Evolutionary conservation across 2,797 vertebrate species (phyloP), one percentile per base, ranked within the genome.

Genomic region (Gymnodraco acuticeps): DNA sequence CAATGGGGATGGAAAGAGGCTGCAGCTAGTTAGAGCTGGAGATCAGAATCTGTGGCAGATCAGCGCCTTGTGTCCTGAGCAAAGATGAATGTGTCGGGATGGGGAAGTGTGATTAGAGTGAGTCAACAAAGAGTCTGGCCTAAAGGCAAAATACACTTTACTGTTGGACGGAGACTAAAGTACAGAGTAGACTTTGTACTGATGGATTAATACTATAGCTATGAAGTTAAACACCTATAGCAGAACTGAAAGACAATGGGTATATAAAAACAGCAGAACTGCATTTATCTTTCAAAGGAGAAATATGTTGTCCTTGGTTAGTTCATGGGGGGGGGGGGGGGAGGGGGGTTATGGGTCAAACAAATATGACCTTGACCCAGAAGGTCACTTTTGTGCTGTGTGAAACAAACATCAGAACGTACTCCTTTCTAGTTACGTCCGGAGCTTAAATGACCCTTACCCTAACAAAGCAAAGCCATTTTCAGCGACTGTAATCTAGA

Each of bases 1-100:
- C 83, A 89, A 81, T 67, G 19, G 23, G 33, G 64, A 70, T 38
- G 10, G 52, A 77, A 70, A 61, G 62, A 75, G 63, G 50, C 56
- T 51, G 2, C 1, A 66, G 77, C 58, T 64, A 48, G 52, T 84
- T 81, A 62, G 70, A 74, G 78, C 23, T 61, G 20, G 1, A 73
- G 77, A 79, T 84, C 60, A 67, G 38, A 53, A 82, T 87, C 71
- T 73, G 55, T 50, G 23, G 27, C 62, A 48, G 63, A 83, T 83
- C 58, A 73, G 75, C 47, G 17, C 73, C 74, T 65, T 0, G 51
- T 38, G 12, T 10, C 70, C 60, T 64, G 52, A 65, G 54, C 41
- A 60, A 73, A 85, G 69, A 78, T 12, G 7, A 50, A 31, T 15
- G 31, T 7, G 52, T 14, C 5, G 5, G 23, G 46, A 43, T 5